Evolutionary conservation across 2,888 invertebrate genomes (phyloP).

Genomic region (Scaptomyza flava): DNA sequence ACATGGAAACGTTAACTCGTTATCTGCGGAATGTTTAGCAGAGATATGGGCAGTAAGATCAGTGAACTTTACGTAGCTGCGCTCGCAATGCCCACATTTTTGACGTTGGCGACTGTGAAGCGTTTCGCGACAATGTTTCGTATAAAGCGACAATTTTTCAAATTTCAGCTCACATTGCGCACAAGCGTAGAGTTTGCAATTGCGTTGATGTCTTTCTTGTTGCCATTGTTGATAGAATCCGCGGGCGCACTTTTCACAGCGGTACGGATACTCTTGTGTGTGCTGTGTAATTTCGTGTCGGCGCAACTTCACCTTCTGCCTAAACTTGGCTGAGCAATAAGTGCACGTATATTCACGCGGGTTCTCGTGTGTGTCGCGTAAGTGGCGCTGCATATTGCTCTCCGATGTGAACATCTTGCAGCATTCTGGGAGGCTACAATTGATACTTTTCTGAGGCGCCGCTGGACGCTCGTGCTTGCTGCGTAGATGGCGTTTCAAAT

Average conservation of each 20-base stretch:
- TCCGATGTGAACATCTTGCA: slow-evolving; percentile 85
- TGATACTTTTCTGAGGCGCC: slow-evolving; percentile 58
- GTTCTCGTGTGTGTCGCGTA: slow-evolving; percentile 85
- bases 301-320: slow-evolving; percentile 86
- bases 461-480: slow-evolving; percentile 84
- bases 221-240: slow-evolving; percentile 85
- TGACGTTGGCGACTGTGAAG: slow-evolving; percentile 85
- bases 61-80: slow-evolving; percentile 85
- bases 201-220: slow-evolving; percentile 85
- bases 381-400: slow-evolving; percentile 87
- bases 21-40: slow-evolving; percentile 67
- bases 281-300: slow-evolving; percentile 86
- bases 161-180: slow-evolving; percentile 83
- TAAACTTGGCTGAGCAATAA: slow-evolving; percentile 85
- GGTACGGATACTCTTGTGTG: slow-evolving; percentile 84
- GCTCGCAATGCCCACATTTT: slow-evolving; percentile 85
- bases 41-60: slow-evolving; percentile 84
- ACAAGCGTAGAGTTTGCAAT: slow-evolving; percentile 82
- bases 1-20: slow-evolving; percentile 72
- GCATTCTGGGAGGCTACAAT: slow-evolving; percentile 83
- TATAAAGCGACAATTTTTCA: slow-evolving; percentile 77
- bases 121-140: slow-evolving; percentile 75
- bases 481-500: slow-evolving; percentile 87
- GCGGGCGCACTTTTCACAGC: slow-evolving; percentile 86
- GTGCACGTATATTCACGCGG: slow-evolving; percentile 85